Evolutionary conservation across 2,113 vertebrate species (phyloP).

Genomic region (Uria lomvia): DNA sequence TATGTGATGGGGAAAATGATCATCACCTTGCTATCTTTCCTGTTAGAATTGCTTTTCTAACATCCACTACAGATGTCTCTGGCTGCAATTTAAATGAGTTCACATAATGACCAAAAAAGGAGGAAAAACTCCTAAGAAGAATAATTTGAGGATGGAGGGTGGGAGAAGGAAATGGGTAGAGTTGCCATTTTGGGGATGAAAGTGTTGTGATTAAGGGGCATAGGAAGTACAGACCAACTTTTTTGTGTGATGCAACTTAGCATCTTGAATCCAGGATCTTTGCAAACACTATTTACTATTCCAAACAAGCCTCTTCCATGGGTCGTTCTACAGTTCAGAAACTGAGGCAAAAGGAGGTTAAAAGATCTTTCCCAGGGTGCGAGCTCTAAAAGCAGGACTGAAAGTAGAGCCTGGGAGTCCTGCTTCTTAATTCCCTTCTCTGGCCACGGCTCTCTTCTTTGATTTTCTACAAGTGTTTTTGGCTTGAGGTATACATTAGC

Average conservation of each 20-base stretch:
- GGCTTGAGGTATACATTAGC: not conserved
- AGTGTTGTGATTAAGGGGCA: not conserved
- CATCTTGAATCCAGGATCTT: not conserved
- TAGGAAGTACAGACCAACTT: not conserved
- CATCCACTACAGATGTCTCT: not conserved
- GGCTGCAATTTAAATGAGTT: not conserved
- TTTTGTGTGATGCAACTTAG: not conserved
- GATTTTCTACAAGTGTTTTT: not conserved
- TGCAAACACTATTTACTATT: not conserved
- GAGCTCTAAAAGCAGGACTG: not conserved
- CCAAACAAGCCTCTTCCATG: not conserved
- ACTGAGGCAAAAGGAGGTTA: not conserved
- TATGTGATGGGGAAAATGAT: not conserved
- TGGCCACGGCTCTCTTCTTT: not conserved
- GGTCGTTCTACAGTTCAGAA: not conserved
- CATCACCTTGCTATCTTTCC: rapidly evolving
- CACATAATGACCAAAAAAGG: not conserved
- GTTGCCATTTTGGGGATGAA: not conserved
- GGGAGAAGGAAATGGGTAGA: not conserved
- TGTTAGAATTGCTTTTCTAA: not conserved
- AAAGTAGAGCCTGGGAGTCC: not conserved
- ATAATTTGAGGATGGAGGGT: not conserved
- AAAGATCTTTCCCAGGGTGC: not conserved
- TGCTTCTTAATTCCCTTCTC: not conserved
- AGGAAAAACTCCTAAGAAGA: not conserved